A percentile compares a stretch with the other conserved stretches of the same genome.
These are phyloP conservation scores for Sericinus montela DNA, from an alignment of 2,888 invertebrate species.

Conservation along the genomic window DNA sequence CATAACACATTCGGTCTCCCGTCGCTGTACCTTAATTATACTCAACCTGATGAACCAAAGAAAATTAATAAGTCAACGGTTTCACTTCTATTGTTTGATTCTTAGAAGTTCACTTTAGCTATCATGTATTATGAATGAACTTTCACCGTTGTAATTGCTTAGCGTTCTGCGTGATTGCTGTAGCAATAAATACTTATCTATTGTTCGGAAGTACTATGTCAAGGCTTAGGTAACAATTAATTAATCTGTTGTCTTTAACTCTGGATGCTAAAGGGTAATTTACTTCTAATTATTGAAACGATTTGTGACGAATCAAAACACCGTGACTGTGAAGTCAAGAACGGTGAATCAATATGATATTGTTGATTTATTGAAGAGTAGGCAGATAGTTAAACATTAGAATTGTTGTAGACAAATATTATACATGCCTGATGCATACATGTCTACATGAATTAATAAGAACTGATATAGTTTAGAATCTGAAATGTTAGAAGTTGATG, in stretches of 20 bases:
- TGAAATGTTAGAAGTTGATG: too few relatives aligned
- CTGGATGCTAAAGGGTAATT: neutral
- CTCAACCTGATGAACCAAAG: too few relatives aligned
- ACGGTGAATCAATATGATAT: too few relatives aligned
- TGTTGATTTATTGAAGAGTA: too few relatives aligned
- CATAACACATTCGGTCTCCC: too few relatives aligned
- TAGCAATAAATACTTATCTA: slow-evolving; percentile 2
- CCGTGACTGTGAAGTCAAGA: too few relatives aligned
- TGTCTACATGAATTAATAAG: too few relatives aligned
- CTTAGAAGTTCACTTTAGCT: slow-evolving; percentile 1
- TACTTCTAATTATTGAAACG: neutral
- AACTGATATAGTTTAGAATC: too few relatives aligned
- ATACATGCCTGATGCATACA: too few relatives aligned
- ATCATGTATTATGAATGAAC: neutral
- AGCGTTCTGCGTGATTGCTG: neutral
- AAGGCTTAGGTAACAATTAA: neutral
- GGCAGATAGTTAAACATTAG: too few relatives aligned
- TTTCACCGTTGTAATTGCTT: slow-evolving; percentile 1
- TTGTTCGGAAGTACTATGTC: slow-evolving; percentile 12
- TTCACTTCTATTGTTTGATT: neutral
- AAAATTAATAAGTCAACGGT: neutral
- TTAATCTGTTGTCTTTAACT: neutral
- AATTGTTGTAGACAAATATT: too few relatives aligned
- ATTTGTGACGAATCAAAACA: neutral
- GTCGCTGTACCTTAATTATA: too few relatives aligned